phyloP scores from a whole-genome alignment of 2,113 vertebrate species.

The Anser brachyrhynchus region DNA sequence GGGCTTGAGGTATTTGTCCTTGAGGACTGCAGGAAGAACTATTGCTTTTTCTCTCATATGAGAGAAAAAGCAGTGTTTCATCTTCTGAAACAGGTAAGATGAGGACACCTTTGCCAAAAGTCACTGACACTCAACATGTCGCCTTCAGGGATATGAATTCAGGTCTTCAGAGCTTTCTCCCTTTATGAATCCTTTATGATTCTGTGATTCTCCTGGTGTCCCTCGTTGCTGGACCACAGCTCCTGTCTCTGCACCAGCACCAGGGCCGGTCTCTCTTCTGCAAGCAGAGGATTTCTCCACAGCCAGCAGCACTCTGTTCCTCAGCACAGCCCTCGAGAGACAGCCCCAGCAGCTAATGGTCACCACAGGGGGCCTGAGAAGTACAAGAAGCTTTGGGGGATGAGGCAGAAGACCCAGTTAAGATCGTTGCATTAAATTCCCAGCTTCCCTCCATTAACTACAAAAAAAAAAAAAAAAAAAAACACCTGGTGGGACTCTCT shows the following conservation, averaged over 20 bases:
- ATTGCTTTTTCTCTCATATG: rapidly evolving
- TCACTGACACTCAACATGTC: rapidly evolving
- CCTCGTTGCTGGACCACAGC: background rate
- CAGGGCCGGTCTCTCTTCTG: background rate
- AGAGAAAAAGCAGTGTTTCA: no score
- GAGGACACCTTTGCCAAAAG: background rate
- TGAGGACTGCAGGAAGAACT: background rate
- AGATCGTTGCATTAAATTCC: background rate
- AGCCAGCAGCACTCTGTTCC: background rate
- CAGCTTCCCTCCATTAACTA: background rate
- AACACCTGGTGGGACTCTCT: background rate
- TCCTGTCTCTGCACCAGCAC: background rate
- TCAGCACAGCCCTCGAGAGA: background rate
- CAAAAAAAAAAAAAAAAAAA: background rate
- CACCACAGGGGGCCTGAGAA: rapidly evolving
- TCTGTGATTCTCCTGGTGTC: background rate
- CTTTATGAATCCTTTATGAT: no score
- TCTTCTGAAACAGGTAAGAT: background rate
- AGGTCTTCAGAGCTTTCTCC: background rate
- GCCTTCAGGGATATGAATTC: background rate
- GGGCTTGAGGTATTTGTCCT: rapidly evolving
- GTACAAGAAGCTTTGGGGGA: background rate
- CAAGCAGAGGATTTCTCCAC: background rate
- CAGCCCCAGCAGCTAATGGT: background rate
- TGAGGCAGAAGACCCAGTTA: background rate